Percentiles rank a stretch among this genome's conserved stretches.
phyloP scores from a whole-genome alignment of 2,113 vertebrate genomes.

The Engystomops pustulosus region DNA sequence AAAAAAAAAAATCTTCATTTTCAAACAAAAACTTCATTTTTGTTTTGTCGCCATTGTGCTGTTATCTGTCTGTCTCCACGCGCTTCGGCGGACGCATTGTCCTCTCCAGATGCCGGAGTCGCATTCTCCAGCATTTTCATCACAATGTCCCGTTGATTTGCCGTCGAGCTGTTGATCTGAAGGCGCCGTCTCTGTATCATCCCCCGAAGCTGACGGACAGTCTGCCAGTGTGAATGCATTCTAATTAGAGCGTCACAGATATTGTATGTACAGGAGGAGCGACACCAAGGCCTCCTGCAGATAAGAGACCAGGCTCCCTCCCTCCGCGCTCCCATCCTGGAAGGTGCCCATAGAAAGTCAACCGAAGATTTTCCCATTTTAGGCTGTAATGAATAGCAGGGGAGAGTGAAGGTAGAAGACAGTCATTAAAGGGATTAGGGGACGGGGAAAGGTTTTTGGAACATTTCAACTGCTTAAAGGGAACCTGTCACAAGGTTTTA shows the following conservation, averaged over 20 bases:
- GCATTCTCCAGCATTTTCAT: not conserved
- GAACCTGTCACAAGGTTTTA: not conserved
- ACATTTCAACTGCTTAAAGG: too few species aligned
- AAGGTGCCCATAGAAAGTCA: not conserved
- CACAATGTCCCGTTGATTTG: conserved; percentile 12
- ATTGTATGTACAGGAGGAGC: conserved; percentile 15
- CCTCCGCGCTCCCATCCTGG: not conserved
- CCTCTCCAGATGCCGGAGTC: not conserved
- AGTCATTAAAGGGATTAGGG: not conserved
- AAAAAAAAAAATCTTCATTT: not conserved
- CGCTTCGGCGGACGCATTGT: not conserved
- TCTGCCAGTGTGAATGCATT: conserved; percentile 25
- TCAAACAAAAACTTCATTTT: too few species aligned
- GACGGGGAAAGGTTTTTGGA: not conserved
- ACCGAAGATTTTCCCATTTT: conserved; percentile 2
- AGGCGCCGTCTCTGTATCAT: not conserved
- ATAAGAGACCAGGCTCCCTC: conserved; percentile 6
- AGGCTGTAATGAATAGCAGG: conserved; percentile 21
- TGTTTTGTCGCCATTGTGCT: not conserved
- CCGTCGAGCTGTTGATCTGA: conserved; percentile 21
- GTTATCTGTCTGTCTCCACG: conserved; percentile 9
- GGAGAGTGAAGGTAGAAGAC: conserved; percentile 26
- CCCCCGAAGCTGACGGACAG: conserved; percentile 4
- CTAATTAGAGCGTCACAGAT: conserved; percentile 28
- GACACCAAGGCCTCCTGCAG: not conserved